Conservation (phyloP, 2,888 invertebrate genomes). For the Charanyca ferruginea region DNA sequence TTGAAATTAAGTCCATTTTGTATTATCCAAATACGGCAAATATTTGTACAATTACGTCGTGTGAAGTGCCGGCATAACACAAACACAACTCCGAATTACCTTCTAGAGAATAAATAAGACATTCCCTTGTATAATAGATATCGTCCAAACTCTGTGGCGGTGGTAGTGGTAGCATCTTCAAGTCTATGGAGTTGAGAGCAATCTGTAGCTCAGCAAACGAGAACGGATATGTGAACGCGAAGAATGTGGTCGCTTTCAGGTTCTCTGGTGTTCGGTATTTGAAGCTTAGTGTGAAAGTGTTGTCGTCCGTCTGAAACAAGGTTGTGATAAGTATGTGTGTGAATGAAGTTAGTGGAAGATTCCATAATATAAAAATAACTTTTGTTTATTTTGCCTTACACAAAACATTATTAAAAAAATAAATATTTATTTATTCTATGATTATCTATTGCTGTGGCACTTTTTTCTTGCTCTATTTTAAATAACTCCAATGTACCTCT, state of each 20-base stretch:
- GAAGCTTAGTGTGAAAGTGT: conserved; percentile 94
- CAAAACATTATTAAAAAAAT: too few relatives aligned
- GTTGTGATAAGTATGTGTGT: neutral
- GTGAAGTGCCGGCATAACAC: too few relatives aligned
- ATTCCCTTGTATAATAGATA: conserved; percentile 96
- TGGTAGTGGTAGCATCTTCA: conserved; percentile 88
- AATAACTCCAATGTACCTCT: too few relatives aligned
- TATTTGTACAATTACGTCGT: too few relatives aligned
- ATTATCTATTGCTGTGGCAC: too few relatives aligned
- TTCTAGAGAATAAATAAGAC: conserved; percentile 95
- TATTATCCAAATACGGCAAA: too few relatives aligned
- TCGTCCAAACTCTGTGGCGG: conserved; percentile 90
- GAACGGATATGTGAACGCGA: conserved; percentile 98
- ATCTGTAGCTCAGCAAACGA: conserved; percentile 96
- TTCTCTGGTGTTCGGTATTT: conserved; percentile 94
- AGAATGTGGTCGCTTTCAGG: conserved; percentile 94
- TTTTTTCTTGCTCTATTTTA: too few relatives aligned
- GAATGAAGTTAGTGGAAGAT: neutral
- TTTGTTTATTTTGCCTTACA: too few relatives aligned
- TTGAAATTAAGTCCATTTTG: too few relatives aligned
- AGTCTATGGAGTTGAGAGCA: conserved; percentile 93
- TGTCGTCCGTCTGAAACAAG: conserved; percentile 92
- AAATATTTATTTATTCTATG: too few relatives aligned
- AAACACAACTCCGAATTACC: too few relatives aligned
- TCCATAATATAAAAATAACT: too few relatives aligned